Conservation (phyloP, 2,113 vertebrate genomes). For the Tonatia bakeri region DNA sequence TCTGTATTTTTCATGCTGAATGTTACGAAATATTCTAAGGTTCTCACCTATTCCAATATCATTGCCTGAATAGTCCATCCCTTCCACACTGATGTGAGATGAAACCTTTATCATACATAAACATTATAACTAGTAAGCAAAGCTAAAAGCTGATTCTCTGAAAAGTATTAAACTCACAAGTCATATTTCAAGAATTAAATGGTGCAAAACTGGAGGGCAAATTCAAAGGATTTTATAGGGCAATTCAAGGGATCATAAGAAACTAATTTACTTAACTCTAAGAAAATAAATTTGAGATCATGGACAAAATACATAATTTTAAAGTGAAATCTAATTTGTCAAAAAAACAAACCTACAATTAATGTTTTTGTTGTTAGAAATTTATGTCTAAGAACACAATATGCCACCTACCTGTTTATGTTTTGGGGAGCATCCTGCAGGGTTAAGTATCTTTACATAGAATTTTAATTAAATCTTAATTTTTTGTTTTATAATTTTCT, state of each 20-base stretch:
- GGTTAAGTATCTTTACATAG: not conserved
- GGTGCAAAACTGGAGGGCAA: not conserved
- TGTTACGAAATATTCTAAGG: not conserved
- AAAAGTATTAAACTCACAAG: not conserved
- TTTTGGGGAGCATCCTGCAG: not conserved
- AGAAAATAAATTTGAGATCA: not conserved
- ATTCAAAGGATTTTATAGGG: not conserved
- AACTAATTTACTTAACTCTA: not conserved
- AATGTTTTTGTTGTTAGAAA: not conserved
- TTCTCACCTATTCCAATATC: not conserved
- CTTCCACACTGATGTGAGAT: not conserved
- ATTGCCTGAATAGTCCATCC: not conserved
- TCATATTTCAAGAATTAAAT: not conserved
- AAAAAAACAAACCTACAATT: not conserved
- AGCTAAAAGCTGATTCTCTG: not conserved
- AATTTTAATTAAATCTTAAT: not conserved
- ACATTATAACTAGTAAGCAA: not conserved
- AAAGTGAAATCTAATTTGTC: not conserved
- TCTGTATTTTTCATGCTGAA: not conserved
- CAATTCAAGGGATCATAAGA: not conserved
- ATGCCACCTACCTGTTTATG: not conserved
- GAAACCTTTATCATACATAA: not conserved
- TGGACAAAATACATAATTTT: not conserved
- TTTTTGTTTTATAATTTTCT: not conserved
- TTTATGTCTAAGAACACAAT: not conserved